Evolutionary conservation across 1,140 invertebrate genomes (phyloP).

Genomic region (Dinoponera quadriceps): DNA sequence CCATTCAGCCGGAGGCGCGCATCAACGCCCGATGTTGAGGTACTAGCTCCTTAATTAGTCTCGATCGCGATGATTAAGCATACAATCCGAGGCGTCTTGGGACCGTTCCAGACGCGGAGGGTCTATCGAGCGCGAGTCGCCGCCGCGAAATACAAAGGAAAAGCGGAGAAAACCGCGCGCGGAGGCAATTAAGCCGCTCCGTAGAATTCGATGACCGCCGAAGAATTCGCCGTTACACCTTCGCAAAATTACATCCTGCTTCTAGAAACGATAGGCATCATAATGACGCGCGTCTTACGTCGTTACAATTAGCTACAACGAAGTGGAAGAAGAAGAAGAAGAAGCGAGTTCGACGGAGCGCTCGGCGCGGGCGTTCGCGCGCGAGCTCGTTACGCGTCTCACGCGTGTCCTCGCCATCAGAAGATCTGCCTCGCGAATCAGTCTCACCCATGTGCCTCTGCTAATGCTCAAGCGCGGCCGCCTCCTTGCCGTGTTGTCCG

Average conservation of each 20-base stretch:
- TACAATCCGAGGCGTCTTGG: neutral
- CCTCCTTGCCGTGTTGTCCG: slow-evolving; percentile 55
- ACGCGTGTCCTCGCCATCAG: slow-evolving; percentile 66
- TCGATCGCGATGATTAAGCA: neutral
- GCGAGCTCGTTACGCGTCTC: slow-evolving; percentile 67
- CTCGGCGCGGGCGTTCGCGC: slow-evolving; percentile 38
- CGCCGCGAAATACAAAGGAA: no score
- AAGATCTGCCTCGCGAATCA: slow-evolving; percentile 73
- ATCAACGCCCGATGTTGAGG: neutral
- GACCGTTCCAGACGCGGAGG: no score
- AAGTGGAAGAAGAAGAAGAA: neutral
- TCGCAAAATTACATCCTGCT: slow-evolving; percentile 59
- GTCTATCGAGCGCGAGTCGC: no score
- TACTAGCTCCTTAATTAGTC: slow-evolving; percentile 8
- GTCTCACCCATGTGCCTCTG: slow-evolving; percentile 68
- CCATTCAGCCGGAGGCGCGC: neutral
- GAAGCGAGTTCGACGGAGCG: slow-evolving; percentile 43
- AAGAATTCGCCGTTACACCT: slow-evolving; percentile 49
- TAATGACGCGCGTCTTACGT: slow-evolving; percentile 51
- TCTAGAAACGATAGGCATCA: slow-evolving; percentile 58
- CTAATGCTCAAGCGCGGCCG: slow-evolving; percentile 64
- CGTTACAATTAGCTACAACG: slow-evolving; percentile 52
- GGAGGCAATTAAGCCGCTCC: neutral
- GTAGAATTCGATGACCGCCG: slow-evolving; percentile 53
- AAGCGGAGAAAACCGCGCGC: neutral